phyloP scores from a whole-genome alignment of 2,113 vertebrate genomes.

The Cairina moschata region DNA sequence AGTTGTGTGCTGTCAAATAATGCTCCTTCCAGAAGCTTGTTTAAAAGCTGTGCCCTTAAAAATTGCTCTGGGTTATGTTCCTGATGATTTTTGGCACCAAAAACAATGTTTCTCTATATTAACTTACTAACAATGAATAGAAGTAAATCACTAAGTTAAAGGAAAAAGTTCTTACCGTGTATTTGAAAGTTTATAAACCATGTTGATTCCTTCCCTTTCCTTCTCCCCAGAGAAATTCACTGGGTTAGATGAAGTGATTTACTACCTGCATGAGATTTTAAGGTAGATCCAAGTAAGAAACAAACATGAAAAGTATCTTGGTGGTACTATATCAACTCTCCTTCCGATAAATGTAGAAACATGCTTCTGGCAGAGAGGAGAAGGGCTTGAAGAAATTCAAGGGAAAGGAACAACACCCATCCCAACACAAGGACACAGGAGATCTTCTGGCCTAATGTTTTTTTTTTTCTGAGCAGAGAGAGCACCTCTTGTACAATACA shows the following conservation, averaged over 20 bases:
- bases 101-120: constrained; percentile 63
- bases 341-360: background rate
- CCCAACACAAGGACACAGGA: background rate
- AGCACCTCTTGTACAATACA: background rate
- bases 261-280: constrained; percentile 38
- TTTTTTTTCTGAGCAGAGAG: background rate
- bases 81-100: constrained; percentile 73
- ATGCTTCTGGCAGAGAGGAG: background rate
- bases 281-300: constrained; percentile 21
- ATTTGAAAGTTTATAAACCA: constrained; percentile 62
- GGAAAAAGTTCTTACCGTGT: constrained; percentile 24
- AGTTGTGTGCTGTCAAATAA: constrained; percentile 69
- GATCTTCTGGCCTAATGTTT: background rate
- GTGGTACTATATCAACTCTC: background rate
- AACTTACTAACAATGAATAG: constrained; percentile 64
- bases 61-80: constrained; percentile 74
- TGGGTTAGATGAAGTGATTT: constrained; percentile 36
- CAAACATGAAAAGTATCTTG: background rate
- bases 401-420: background rate
- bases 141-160: constrained; percentile 68
- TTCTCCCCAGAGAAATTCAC: constrained; percentile 26
- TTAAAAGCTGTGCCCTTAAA: constrained; percentile 68
- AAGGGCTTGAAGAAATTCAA: background rate
- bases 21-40: constrained; percentile 73
- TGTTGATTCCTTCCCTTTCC: constrained; percentile 42